Evolutionary conservation across 2,797 vertebrate genomes (phyloP).

Genomic region (Ispidina picta): DNA sequence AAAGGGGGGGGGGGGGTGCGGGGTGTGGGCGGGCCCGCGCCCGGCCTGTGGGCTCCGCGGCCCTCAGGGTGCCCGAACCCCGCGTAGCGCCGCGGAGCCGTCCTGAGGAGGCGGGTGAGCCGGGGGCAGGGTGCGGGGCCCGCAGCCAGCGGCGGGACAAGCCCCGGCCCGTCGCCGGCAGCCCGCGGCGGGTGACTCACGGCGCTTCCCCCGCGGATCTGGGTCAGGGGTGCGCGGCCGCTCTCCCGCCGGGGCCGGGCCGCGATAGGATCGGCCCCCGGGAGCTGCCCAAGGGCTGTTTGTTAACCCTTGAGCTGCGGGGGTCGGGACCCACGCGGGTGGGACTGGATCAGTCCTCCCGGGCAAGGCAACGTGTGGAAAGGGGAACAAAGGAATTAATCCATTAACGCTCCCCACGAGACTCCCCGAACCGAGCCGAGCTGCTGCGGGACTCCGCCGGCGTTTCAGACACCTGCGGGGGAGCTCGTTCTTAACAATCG

Average conservation of each 20-base stretch:
- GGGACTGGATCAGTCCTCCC: neutral
- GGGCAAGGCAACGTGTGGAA: accelerated
- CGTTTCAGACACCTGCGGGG: neutral
- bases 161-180: neutral
- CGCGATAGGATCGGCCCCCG: neutral
- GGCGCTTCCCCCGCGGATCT: neutral
- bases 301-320: neutral
- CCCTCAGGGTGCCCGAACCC: too few species aligned
- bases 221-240: neutral
- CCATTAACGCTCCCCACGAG: neutral
- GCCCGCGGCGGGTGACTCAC: neutral
- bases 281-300: neutral
- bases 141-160: neutral
- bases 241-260: neutral
- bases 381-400: neutral
- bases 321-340: neutral
- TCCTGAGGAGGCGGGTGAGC: neutral
- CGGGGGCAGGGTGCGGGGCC: neutral
- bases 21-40: neutral
- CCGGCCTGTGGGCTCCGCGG: neutral
- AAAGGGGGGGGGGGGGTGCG: accelerated
- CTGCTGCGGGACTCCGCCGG: neutral
- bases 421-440: too few species aligned
- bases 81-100: neutral
- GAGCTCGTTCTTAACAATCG: neutral